Base-by-base conservation (phyloP, 2,113 vertebrate genomes). In the Phylloscopus trochiloides region DNA sequence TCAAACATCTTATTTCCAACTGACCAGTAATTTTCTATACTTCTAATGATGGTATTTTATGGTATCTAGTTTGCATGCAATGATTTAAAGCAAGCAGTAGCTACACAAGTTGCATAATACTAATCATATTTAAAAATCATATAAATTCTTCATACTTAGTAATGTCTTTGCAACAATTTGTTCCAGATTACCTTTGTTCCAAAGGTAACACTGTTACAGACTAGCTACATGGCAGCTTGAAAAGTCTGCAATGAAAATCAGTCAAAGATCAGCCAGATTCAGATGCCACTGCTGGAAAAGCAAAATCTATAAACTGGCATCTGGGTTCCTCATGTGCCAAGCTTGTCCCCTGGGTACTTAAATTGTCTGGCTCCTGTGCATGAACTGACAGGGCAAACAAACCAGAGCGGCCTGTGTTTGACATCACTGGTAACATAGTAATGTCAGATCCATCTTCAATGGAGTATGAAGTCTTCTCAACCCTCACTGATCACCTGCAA, bases 321-420 rank as follows among this genome's bases (percentile, higher is more conserved):
- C 57, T 90, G 87, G 31, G 51, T 76, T 78, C 52, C 71, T 96
- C 67, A 73, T 91, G 65, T 96, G 90, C 93, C 94, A 96, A 82
- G 66, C 18, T 74, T 70, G 36, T 94, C 88, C 73, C 76, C 32
- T 28, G 50, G 73, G 92, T 45, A 51, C 57, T 67, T 90, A 90
- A 94, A 89, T 43, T 91, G 34, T 63, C 62, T 79, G 57, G 50
- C 70, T 96, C 29, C 79, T 86, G 29, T 85, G 45, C 32, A 34
- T 59, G 73, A 91, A 42, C 57, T 84, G 83, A 94, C 83, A 91
- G 81, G 52, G 51, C 81, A 86, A 95, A 93, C 51, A 90, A 84
- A 79, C 28, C 76, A 70, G 61, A 86, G 29, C 1, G 1, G 32
- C 45, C 45, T 51, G 34, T 80, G 79, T 91, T 92, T 96, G 92